A percentile compares a stretch with the other conserved stretches of the same genome.
Evolutionary conservation across 2,113 vertebrate genomes (phyloP).

Genomic region (Carassius auratus): DNA sequence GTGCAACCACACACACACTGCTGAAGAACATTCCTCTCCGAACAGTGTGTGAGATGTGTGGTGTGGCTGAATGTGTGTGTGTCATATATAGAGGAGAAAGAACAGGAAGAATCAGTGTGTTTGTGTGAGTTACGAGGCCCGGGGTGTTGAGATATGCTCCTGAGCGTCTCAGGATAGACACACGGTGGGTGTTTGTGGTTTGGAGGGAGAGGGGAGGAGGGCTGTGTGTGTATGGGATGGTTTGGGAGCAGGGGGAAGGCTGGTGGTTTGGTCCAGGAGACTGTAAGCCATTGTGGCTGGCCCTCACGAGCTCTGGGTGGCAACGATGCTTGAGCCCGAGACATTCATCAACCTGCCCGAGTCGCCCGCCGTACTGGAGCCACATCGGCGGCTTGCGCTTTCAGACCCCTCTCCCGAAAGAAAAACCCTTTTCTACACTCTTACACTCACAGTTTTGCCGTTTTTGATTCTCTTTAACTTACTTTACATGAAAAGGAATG

Average conservation of each 20-base stretch:
- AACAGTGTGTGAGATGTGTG: conserved; percentile 32
- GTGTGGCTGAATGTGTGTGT: conserved; percentile 6
- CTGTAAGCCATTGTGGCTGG: conserved; percentile 83
- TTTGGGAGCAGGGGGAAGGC: conserved; percentile 64
- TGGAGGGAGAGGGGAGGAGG: conserved; percentile 63
- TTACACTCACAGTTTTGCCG: not conserved
- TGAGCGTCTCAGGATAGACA: conserved; percentile 72
- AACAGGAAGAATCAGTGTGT: conserved; percentile 38
- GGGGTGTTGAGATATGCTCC: conserved; percentile 16
- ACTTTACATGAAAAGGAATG: conserved; percentile 1
- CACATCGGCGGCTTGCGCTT: conserved; percentile 75
- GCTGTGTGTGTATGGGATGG: conserved; percentile 63
- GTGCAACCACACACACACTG: not conserved
- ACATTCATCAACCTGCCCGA: conserved; percentile 88
- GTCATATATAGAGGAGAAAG: conserved; percentile 25
- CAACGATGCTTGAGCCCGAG: conserved; percentile 86
- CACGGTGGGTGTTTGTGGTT: conserved; percentile 73
- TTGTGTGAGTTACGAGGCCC: conserved; percentile 39
- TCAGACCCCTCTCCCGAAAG: not conserved
- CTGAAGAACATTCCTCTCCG: not conserved
- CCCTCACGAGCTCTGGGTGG: conserved; percentile 85
- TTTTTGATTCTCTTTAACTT: too few species aligned
- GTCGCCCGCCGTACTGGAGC: conserved; percentile 87
- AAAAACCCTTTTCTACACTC: not conserved
- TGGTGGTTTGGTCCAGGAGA: conserved; percentile 64